These are phyloP conservation scores for Gasterosteus nipponicus DNA, from an alignment of 2,113 vertebrate species.

Conservation along the genomic window DNA sequence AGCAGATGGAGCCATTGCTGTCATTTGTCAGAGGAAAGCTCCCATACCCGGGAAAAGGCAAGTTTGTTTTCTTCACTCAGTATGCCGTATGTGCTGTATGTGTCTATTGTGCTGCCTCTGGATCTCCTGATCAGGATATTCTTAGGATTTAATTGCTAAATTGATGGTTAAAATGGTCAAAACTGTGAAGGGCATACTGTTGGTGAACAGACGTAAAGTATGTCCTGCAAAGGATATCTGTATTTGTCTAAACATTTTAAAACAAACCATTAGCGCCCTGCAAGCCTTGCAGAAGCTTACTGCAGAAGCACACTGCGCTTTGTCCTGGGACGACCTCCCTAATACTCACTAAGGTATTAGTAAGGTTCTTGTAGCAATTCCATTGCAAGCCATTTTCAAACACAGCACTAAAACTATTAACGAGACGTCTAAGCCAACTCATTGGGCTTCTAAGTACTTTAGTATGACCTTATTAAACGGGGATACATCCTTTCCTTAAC, in stretches of 20 bases:
- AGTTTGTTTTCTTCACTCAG: constrained; percentile 43
- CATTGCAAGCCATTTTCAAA: constrained; percentile 3
- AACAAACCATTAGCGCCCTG: constrained; percentile 7
- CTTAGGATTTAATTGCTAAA: background rate
- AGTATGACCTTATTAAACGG: constrained; percentile 51
- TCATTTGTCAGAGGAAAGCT: constrained; percentile 85
- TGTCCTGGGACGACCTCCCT: constrained; percentile 24
- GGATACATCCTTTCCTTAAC: constrained; percentile 36
- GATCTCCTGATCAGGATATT: background rate
- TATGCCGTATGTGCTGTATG: background rate
- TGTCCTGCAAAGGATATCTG: constrained; percentile 3
- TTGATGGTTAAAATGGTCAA: constrained; percentile 14
- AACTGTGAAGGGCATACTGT: background rate
- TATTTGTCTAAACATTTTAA: constrained; percentile 23
- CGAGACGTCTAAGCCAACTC: constrained; percentile 22
- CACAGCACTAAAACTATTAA: constrained; percentile 18
- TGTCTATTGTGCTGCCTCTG: background rate
- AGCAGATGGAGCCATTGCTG: constrained; percentile 79
- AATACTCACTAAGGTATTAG: constrained; percentile 18
- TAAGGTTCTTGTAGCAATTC: background rate
- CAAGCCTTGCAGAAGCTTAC: constrained; percentile 12
- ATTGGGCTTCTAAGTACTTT: constrained; percentile 33
- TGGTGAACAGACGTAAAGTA: background rate
- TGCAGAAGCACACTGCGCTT: constrained; percentile 10
- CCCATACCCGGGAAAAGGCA: constrained; percentile 80